phyloP scores from a whole-genome alignment of 2,797 vertebrate genomes.

The Microchirus variegatus region DNA sequence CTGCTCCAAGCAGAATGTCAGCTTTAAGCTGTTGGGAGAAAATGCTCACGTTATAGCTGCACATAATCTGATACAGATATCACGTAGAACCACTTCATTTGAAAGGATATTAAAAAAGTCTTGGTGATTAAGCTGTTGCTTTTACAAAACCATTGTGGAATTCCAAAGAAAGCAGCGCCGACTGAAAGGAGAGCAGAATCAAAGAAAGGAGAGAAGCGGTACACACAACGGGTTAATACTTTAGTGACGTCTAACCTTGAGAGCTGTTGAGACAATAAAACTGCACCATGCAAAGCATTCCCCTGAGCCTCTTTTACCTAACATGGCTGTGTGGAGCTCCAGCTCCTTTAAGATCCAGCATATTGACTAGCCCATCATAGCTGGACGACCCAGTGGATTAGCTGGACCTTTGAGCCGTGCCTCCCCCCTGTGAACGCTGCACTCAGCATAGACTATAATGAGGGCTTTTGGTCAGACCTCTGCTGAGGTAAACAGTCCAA shows the following conservation, averaged over 20 bases:
- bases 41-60: not conserved
- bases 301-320: constrained; percentile 68
- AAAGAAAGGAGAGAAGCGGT: constrained; percentile 9
- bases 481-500: constrained; percentile 69
- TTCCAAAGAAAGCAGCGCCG: not conserved
- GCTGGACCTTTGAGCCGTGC: constrained; percentile 66
- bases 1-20: constrained; percentile 32
- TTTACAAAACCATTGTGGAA: not conserved
- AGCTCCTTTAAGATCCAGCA: constrained; percentile 65
- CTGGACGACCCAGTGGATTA: constrained; percentile 76
- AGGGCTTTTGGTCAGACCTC: constrained; percentile 66
- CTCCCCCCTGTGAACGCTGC: constrained; percentile 58
- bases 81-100: too few relatives aligned
- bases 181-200: constrained; percentile 8
- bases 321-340: constrained; percentile 52
- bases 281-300: constrained; percentile 60
- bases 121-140: too few relatives aligned
- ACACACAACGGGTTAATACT: constrained; percentile 59
- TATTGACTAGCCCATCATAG: constrained; percentile 77
- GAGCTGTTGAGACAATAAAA: constrained; percentile 66
- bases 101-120: too few relatives aligned
- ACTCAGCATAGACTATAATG: constrained; percentile 73
- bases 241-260: constrained; percentile 69
- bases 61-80: not conserved
- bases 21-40: constrained; percentile 12